phyloP scores from a whole-genome alignment of 30 jellyfish, hydroid and myxozoan species.

The Aurelia coerulea region DNA sequence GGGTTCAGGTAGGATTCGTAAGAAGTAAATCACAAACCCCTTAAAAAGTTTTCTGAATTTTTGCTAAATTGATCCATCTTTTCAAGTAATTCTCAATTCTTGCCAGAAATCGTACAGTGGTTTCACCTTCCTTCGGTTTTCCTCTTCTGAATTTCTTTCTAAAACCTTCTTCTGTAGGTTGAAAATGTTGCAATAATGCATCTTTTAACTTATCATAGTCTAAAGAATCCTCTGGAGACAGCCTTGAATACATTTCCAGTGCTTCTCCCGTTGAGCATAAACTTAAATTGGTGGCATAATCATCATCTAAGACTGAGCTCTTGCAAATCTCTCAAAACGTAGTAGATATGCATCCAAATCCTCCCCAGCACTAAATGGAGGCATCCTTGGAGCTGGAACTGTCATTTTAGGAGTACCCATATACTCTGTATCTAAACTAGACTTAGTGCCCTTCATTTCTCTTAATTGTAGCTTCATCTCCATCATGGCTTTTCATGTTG shows the following conservation, averaged over 20 bases:
- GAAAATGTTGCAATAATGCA: constrained; percentile 21
- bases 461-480: too few species aligned
- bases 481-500: too few species aligned
- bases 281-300: constrained; percentile 27
- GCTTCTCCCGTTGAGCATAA: constrained; percentile 18
- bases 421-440: too few species aligned
- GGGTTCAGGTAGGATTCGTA: background rate
- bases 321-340: constrained; percentile 39
- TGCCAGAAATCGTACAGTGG: constrained; percentile 11
- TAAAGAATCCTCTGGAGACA: constrained; percentile 19
- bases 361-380: constrained; percentile 20
- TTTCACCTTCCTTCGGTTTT: constrained; percentile 20
- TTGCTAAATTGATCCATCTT: constrained; percentile 24
- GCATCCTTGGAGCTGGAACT: constrained; percentile 18
- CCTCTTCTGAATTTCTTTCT: constrained; percentile 17
- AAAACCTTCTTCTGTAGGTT: constrained; percentile 23
- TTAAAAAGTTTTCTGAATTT: constrained; percentile 14
- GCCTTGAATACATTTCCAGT: constrained; percentile 17
- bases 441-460: too few species aligned
- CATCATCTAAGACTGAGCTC: constrained; percentile 20
- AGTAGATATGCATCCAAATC: constrained; percentile 31
- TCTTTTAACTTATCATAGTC: constrained; percentile 4
- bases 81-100: constrained; percentile 29
- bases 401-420: background rate
- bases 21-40: constrained; percentile 29